Conservation (phyloP, 2,113 vertebrate species). For the Oreochromis niloticus region DNA sequence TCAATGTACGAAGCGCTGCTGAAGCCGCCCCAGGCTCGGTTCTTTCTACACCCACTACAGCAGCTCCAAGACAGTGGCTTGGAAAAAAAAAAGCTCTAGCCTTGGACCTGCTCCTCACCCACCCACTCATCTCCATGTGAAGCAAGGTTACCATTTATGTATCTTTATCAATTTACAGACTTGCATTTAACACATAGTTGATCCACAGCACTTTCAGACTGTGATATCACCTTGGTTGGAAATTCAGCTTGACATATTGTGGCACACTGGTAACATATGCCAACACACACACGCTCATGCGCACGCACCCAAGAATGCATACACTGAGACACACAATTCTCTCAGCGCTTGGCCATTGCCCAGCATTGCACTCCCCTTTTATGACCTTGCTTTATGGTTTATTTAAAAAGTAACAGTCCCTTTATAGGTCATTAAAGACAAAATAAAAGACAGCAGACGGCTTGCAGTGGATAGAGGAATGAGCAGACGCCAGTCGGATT, state of each 20-base stretch:
- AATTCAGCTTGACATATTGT: not conserved
- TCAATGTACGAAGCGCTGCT: slow-evolving; percentile 29
- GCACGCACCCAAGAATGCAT: slow-evolving; percentile 30
- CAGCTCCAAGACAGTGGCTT: slow-evolving; percentile 40
- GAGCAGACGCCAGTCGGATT: slow-evolving; percentile 61
- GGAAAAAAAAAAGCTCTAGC: slow-evolving; percentile 17
- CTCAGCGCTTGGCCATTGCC: slow-evolving; percentile 60
- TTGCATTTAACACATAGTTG: slow-evolving; percentile 18
- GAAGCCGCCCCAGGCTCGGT: slow-evolving; percentile 42
- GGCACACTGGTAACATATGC: slow-evolving; percentile 58
- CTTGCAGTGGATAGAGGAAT: slow-evolving; percentile 50
- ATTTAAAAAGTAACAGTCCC: slow-evolving; percentile 78
- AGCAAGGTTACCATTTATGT: slow-evolving; percentile 51
- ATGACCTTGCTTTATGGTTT: slow-evolving; percentile 76
- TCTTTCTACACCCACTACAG: slow-evolving; percentile 52
- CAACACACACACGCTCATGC: slow-evolving; percentile 60
- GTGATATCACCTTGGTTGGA: slow-evolving; percentile 8
- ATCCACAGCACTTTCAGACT: slow-evolving; percentile 19
- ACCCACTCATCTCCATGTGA: slow-evolving; percentile 52
- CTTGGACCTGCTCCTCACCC: slow-evolving; percentile 59
- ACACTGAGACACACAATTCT: slow-evolving; percentile 21
- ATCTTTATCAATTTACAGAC: slow-evolving; percentile 47
- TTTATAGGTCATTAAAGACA: slow-evolving; percentile 77
- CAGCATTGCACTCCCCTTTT: slow-evolving; percentile 68
- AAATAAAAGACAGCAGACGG: slow-evolving; percentile 70